These are phyloP conservation scores for Pao palembangensis DNA, from an alignment of 2,113 vertebrate genomes.

Conservation along the genomic window DNA sequence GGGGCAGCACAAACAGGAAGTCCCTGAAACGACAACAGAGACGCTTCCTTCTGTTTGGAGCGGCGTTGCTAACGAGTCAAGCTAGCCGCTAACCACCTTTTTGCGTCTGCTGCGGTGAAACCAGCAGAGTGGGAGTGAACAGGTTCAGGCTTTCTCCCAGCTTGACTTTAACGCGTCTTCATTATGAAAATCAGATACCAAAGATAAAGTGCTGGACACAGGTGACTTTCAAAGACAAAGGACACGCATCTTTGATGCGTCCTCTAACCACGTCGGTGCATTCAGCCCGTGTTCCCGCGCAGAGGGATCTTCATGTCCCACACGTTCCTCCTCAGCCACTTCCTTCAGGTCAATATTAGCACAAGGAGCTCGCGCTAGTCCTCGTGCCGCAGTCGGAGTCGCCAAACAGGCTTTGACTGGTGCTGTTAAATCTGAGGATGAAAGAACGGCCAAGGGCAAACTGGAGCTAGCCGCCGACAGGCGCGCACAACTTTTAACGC, in stretches of 20 bases:
- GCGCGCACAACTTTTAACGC: slow-evolving; percentile 31
- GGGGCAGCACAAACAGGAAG: too few species aligned
- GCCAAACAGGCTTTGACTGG: slow-evolving; percentile 60
- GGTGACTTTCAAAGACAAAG: slow-evolving; percentile 55
- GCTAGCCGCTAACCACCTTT: too few species aligned
- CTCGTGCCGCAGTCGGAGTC: slow-evolving; percentile 60
- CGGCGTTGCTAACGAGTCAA: too few species aligned
- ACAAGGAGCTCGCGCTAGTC: slow-evolving; percentile 55
- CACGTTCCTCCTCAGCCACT: slow-evolving; percentile 34
- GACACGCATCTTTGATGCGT: slow-evolving; percentile 49
- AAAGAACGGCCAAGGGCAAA: slow-evolving; percentile 65
- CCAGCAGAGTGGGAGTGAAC: too few species aligned
- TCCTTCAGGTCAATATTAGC: slow-evolving; percentile 66
- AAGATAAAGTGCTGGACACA: slow-evolving; percentile 28
- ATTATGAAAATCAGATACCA: slow-evolving; percentile 53
- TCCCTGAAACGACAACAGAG: too few species aligned
- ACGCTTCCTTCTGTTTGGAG: too few species aligned
- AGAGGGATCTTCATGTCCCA: slow-evolving; percentile 41
- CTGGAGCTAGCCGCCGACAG: slow-evolving; percentile 40
- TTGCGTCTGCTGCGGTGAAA: too few species aligned
- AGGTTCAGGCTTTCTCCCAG: neutral
- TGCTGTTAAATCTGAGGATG: slow-evolving; percentile 62
- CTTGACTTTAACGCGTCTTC: slow-evolving; percentile 8
- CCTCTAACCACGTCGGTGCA: slow-evolving; percentile 30
- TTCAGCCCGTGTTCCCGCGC: slow-evolving; percentile 27